A percentile compares a stretch with the other conserved stretches of the same genome.
phyloP scores from a whole-genome alignment of 2,113 vertebrate genomes.

The Chionomys nivalis region DNA sequence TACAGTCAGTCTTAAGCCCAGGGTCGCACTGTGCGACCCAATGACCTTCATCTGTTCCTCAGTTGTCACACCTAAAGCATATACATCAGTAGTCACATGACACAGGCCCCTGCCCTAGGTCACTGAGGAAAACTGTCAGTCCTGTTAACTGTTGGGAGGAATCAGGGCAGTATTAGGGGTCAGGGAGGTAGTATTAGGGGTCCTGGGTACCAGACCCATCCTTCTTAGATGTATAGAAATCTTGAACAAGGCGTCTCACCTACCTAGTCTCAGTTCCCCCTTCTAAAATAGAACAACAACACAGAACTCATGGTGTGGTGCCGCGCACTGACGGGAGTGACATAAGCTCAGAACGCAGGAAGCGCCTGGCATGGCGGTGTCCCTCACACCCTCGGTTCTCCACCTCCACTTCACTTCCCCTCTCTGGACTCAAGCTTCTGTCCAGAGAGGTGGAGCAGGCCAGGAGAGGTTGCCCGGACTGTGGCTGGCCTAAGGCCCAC shows the following conservation, averaged over 20 bases:
- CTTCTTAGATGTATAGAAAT: constrained; percentile 14
- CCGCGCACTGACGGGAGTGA: background rate
- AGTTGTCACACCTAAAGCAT: background rate
- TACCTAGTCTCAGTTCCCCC: background rate
- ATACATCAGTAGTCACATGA: background rate
- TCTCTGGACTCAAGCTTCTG: background rate
- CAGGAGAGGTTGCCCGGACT: background rate
- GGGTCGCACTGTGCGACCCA: background rate
- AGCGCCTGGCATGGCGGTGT: background rate
- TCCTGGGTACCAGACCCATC: background rate
- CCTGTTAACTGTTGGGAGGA: background rate
- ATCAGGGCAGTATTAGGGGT: background rate
- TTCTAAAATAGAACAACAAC: background rate
- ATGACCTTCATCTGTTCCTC: background rate
- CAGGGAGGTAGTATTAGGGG: background rate
- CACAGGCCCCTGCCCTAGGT: background rate
- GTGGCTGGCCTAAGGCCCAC: background rate
- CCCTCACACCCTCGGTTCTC: background rate
- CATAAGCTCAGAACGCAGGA: background rate
- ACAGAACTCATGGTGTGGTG: background rate
- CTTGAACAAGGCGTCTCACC: background rate
- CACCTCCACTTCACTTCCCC: background rate
- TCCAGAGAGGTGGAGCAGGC: background rate
- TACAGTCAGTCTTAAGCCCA: background rate
- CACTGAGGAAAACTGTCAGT: constrained; percentile 6